Evolutionary conservation across 2,113 vertebrate species (phyloP), one percentile per base, ranked within the genome.

Genomic region (Bubo scandiacus): DNA sequence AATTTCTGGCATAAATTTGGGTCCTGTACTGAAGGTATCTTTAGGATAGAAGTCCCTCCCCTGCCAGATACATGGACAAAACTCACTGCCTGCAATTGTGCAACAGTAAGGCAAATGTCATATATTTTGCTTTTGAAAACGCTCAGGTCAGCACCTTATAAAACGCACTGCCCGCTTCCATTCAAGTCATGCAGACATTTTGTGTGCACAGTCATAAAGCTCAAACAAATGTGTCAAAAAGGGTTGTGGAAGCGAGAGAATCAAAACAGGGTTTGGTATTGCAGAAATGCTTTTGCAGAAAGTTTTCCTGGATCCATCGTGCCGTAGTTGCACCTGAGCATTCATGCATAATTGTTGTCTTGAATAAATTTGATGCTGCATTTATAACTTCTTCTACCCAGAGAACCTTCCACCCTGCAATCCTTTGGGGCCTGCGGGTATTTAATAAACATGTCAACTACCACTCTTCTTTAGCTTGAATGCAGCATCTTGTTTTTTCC

Each of bases 381-480:
- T 94, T 95, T 94, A 7, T 77, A 71, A 87, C 67, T 79, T 70
- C 45, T 72, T 86, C 68, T 85, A 62, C 62, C 26, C 84, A 86
- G 82, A 96, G 85, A 97, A 92, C 70, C 58, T 93, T 97, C 86
- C 30, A 55, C 81, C 70, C 51, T 61, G 25, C 13, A 77, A 15
- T 97, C 95, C 92, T 97, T 96, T 2, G 65, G 93, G 86, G 94
- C 63, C 63, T 77, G 59, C 9, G 38, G 79, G 71, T 97, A 93
- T 97, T 98, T 98, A 98, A 98, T 98, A 98, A 98, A 98, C 96
- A 96, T 89, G 96, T 98, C 97, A 96, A 93, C 86, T 61, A 95
- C 83, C 84, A 94, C 97, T 97, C 95, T 94, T 97, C 94, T 97
- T 97, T 96, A 97, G 95, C 85, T 96, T 66, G 74, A 97, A 97